These are phyloP conservation scores for Brachionus koreanus DNA, from an alignment of 1,140 invertebrate genomes.

Conservation along the genomic window DNA sequence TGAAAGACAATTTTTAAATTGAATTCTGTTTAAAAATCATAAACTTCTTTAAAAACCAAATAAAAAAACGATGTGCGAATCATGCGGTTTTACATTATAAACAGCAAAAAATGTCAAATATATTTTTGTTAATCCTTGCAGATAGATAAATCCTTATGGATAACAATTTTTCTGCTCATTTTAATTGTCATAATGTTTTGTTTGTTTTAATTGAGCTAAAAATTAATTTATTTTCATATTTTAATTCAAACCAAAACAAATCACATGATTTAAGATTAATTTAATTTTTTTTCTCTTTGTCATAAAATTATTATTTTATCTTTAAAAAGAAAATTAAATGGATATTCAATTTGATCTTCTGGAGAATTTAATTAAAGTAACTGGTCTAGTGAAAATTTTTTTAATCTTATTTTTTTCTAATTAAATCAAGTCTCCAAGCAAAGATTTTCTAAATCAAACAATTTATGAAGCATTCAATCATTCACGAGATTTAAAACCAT, in stretches of 20 bases:
- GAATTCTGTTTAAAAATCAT: too few species aligned
- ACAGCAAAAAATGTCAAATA: too few species aligned
- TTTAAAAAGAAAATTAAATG: not conserved
- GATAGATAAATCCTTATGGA: too few species aligned
- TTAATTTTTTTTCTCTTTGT: not conserved
- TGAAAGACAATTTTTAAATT: too few species aligned
- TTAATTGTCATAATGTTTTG: too few species aligned
- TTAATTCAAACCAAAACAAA: not conserved
- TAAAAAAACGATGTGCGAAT: too few species aligned
- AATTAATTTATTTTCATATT: too few species aligned
- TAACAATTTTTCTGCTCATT: too few species aligned
- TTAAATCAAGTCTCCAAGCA: not conserved
- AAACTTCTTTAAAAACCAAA: too few species aligned
- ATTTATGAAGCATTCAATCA: slow-evolving; percentile 13
- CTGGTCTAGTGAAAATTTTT: not conserved
- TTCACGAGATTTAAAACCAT: not conserved
- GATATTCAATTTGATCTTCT: slow-evolving; percentile 10
- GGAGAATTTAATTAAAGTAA: not conserved
- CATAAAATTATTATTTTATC: not conserved
- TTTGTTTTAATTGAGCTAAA: too few species aligned
- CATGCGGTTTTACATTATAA: too few species aligned
- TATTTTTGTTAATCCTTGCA: too few species aligned
- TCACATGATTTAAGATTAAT: not conserved
- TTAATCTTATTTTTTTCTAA: not conserved
- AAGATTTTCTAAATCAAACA: slow-evolving; percentile 30